Percentiles rank a stretch among this genome's conserved stretches.
phyloP scores from a whole-genome alignment of 2,113 vertebrate species.

The Canis aureus region DNA sequence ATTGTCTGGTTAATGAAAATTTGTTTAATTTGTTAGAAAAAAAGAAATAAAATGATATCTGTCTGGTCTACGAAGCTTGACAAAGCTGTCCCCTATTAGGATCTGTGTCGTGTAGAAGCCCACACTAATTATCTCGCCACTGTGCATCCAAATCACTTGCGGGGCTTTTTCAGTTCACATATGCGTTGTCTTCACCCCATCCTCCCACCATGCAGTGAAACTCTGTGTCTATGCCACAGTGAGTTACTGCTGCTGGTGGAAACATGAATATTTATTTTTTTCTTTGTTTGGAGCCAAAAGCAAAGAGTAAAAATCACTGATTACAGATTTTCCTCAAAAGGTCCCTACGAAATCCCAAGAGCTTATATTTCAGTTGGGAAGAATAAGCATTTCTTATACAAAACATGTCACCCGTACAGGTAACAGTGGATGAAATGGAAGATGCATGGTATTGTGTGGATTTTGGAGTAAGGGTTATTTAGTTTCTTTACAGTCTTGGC shows the following conservation, averaged over 20 bases:
- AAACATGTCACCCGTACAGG: neutral
- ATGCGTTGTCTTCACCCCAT: neutral
- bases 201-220: neutral
- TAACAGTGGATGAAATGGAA: neutral
- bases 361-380: neutral
- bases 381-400: neutral
- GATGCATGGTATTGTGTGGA: neutral
- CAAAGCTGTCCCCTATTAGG: neutral
- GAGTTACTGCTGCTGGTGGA: neutral
- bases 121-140: neutral
- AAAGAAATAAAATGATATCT: neutral
- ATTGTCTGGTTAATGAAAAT: slow-evolving; percentile 52
- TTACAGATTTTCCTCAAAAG: neutral
- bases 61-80: neutral
- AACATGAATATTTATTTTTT: slow-evolving; percentile 38
- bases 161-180: neutral
- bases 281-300: slow-evolving; percentile 48
- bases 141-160: neutral
- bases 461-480: neutral
- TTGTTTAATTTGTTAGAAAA: slow-evolving; percentile 16
- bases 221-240: neutral
- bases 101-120: neutral
- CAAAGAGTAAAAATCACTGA: neutral
- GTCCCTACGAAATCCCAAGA: neutral
- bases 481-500: neutral